Evolutionary conservation across 1,140 invertebrate genomes (phyloP).

Genomic region (Zeugodacus cucurbitae): DNA sequence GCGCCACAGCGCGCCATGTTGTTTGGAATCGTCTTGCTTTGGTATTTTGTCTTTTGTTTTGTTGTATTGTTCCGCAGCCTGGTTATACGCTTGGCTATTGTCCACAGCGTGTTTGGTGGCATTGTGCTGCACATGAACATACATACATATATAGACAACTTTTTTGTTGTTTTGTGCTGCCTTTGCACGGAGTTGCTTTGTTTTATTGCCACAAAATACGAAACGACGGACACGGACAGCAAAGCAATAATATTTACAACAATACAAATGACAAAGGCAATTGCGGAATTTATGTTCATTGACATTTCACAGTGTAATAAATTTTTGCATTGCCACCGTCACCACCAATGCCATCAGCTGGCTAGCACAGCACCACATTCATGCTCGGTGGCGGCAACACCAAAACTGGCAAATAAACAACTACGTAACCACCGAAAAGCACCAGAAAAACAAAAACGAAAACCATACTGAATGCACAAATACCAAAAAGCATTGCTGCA

Average conservation of each 20-base stretch:
- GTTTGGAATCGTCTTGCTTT: not conserved
- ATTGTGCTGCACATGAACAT: not conserved
- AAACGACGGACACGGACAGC: conserved; percentile 27
- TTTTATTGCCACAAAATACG: conserved; percentile 28
- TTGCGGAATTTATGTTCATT: conserved; percentile 42
- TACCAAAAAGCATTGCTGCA: not conserved
- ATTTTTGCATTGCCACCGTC: conserved; percentile 6
- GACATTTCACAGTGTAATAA: conserved; percentile 41
- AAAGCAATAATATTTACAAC: conserved; percentile 34
- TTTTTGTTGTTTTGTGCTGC: not conserved
- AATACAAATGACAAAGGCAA: conserved; percentile 38
- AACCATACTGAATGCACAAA: not conserved
- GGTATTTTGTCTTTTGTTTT: not conserved
- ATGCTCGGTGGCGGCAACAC: not conserved
- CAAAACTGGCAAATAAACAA: not conserved
- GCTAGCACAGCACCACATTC: not conserved
- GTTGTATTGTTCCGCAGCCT: not conserved
- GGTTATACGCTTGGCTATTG: not conserved
- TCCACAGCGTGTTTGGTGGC: not conserved
- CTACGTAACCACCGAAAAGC: not conserved
- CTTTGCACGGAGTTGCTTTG: conserved; percentile 21
- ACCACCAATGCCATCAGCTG: not conserved
- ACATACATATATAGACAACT: not conserved
- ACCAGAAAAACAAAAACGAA: not conserved
- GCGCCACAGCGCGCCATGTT: not conserved